Base-by-base conservation (phyloP, 2,797 vertebrate species). In the Phalanger gymnotis region DNA sequence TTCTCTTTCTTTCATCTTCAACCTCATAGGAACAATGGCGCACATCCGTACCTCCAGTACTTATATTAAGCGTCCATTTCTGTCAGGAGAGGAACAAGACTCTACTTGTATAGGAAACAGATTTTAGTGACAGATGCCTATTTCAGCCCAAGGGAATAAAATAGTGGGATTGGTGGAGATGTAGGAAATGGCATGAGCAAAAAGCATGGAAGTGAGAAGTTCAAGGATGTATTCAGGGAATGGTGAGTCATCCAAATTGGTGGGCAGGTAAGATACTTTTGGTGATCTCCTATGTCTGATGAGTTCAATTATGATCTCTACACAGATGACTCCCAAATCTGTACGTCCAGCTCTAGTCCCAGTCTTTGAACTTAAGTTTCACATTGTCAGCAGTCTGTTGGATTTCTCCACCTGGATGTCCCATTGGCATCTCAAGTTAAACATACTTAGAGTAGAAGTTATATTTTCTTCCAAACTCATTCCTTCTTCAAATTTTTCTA, bases 1-100 rank as follows among this genome's bases (percentile, higher is more conserved):
- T 92, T 14, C 11, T 92, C 91, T 90, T 93, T 92, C 61, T 96
- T 93, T 96, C 81, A 28, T 96, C 73, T 96, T 61, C 25, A 47
- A 47, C 81, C 95, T 73, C 28, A 91, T 56, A 22, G 95, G 87
- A 66, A 95, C 95, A 97, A 96, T 94, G 94, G 54, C 61, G 91
- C 13, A 0, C 34, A 52, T 25, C 94, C 90, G 95, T 40, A 93
- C 56, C 92, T 52, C 28, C 93, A 95, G 81, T 94, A 95, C 96
- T 89, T 96, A 95, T 30, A 58, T 96, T 97, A 97, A 96, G 90
- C 91, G 94, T 90, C 91, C 2, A 11, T 90, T 96, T 34, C 91
- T 47, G 93, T 97, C 96, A 95, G 95, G 94, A 97, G 91, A 97
- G 34, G 94, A 97, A 96, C 92, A 93, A 96, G 92, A 97, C 51